Evolutionary conservation across 92 coral and sea anemone genomes (phyloP), one percentile per base, ranked within the genome.

Genomic region (Galaxea fascicularis): DNA sequence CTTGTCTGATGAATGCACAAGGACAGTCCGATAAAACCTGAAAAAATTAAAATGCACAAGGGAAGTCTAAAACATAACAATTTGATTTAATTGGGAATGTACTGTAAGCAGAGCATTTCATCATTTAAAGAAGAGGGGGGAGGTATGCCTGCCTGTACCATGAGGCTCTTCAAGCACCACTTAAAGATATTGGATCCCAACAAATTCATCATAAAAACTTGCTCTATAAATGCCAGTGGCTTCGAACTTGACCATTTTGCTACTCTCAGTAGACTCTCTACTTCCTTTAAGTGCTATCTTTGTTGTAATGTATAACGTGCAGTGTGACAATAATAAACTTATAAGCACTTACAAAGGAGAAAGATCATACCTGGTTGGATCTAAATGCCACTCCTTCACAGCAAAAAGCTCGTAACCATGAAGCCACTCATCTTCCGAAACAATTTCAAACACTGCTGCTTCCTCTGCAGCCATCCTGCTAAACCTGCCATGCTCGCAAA

Each of bases 371-470:
- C 98, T 94, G 45, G 89, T 64, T 68, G 92, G 93, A 31, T 94
- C 87, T 16, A 89, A 62, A 80, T 91, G 95, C 98, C 98, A 94
- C 58, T 94, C 98, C 80, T 94, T 91, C 22, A 94, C 93, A 5
- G 98, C 98, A 72, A 65, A 91, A 67, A 94, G 74, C 68, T 84
- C 86, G 57, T 91, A 94, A 17, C 98, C 95, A 13, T 53, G 70
- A 30, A 94, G 83, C 98, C 95, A 91, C 52, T 78, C 86, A 16
- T 88, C 76, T 14, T 87, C 82, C 6, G 90, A 76, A 59, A 94
- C 91, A 41, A 89, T 68, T 76, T 94, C 95, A 69, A 91, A 75
- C 24, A 91, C 47, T 16, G 92, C 85, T 8, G 56, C 65, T 77
- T 89, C 95, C 71, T 84, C 87, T 0, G 77, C 28, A 1, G 83